Conservation (phyloP, 92 coral and sea anemone genomes). For the Palythoa grandiflora region DNA sequence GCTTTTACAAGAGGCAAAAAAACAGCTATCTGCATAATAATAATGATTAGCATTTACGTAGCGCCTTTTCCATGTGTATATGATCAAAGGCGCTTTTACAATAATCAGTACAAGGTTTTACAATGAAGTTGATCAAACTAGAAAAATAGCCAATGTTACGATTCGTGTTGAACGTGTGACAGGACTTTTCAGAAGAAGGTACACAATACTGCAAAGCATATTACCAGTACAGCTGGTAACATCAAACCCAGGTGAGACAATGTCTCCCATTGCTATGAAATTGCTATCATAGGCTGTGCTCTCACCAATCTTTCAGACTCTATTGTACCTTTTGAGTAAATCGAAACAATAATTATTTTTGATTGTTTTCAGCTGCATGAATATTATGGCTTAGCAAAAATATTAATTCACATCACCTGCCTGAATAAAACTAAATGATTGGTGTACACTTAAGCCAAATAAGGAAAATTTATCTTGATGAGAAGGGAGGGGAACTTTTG, state of each 20-base stretch:
- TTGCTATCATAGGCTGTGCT: slow-evolving; percentile 40
- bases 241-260: slow-evolving; percentile 11
- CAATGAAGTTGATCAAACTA: too few species aligned
- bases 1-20: too few species aligned
- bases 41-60: too few species aligned
- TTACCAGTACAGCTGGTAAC: slow-evolving; percentile 21
- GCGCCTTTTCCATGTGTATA: too few species aligned
- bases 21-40: not conserved
- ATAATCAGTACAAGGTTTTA: too few species aligned
- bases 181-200: not conserved
- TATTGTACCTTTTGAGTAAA: slow-evolving; percentile 39
- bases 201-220: slow-evolving; percentile 33
- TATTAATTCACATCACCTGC: slow-evolving; percentile 6
- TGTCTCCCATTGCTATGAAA: slow-evolving; percentile 16
- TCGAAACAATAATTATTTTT: slow-evolving; percentile 2
- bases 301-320: slow-evolving; percentile 41
- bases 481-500: slow-evolving; percentile 16
- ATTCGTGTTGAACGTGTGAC: too few species aligned
- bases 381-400: slow-evolving; percentile 7
- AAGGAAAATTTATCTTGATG: not conserved
- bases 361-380: slow-evolving; percentile 7
- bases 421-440: slow-evolving; percentile 2
- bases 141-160: too few species aligned
- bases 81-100: too few species aligned
- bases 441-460: slow-evolving; percentile 10